phyloP scores from a whole-genome alignment of 2,113 vertebrate genomes.

The Polypterus bichir region DNA sequence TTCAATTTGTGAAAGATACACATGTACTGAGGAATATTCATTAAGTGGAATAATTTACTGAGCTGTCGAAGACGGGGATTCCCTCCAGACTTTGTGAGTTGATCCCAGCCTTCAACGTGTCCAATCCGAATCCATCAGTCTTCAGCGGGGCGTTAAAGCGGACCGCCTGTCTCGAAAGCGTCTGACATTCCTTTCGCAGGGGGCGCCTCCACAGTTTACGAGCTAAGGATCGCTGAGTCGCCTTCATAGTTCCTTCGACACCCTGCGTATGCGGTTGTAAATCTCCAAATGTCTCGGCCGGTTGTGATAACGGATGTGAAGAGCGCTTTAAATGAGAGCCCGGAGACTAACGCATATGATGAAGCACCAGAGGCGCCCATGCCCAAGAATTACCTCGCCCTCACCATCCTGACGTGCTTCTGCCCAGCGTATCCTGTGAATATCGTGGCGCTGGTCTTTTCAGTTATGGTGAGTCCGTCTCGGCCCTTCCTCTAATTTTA shows the following conservation, averaged over 20 bases:
- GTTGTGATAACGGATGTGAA: conserved; percentile 42
- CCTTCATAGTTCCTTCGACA: not conserved
- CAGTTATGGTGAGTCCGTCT: conserved; percentile 61
- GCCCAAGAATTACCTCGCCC: conserved; percentile 56
- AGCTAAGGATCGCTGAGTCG: not conserved
- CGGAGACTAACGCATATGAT: conserved; percentile 44
- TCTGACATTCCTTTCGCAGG: conserved; percentile 4
- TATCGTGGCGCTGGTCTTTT: conserved; percentile 69
- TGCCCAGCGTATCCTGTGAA: conserved; percentile 73
- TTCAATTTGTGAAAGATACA: too few relatives aligned
- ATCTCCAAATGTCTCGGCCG: conserved; percentile 46
- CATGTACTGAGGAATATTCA: too few relatives aligned
- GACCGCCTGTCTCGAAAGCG: not conserved
- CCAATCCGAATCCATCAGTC: conserved; percentile 6
- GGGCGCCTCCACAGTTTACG: not conserved
- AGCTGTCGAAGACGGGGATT: too few relatives aligned
- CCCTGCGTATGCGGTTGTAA: not conserved
- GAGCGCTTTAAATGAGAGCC: conserved; percentile 44
- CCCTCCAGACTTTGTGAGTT: not conserved
- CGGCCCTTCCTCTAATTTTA: too few relatives aligned
- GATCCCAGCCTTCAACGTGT: not conserved
- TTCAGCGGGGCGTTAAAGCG: conserved; percentile 16
- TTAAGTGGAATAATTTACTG: too few relatives aligned
- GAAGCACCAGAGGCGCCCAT: conserved; percentile 36
- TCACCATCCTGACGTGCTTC: conserved; percentile 69